Conservation (phyloP, 2,888 invertebrate genomes). For the Bugula neritina region DNA sequence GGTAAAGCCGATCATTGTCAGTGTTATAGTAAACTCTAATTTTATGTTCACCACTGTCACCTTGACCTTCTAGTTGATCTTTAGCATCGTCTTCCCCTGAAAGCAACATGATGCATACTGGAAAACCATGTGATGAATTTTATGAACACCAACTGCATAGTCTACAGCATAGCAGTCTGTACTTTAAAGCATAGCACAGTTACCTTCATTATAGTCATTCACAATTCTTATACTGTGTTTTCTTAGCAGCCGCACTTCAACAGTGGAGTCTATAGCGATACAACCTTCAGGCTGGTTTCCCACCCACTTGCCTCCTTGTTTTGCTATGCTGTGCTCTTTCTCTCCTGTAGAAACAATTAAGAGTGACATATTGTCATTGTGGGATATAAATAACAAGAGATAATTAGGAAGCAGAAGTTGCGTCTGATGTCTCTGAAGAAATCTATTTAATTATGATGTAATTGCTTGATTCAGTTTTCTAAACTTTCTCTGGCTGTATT, state of each 20-base stretch:
- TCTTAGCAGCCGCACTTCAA: conserved; percentile 63
- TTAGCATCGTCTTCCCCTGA: not conserved
- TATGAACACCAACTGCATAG: not conserved
- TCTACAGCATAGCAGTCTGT: not conserved
- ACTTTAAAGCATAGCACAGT: too few relatives aligned
- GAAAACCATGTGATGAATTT: not conserved
- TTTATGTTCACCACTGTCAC: conserved; percentile 58
- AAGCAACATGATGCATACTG: not conserved
- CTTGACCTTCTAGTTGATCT: not conserved
- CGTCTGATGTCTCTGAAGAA: too few relatives aligned
- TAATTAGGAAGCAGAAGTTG: too few relatives aligned
- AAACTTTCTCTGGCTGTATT: too few relatives aligned
- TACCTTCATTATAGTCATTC: conserved; percentile 30
- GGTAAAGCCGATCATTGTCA: conserved; percentile 80
- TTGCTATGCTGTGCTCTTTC: conserved; percentile 65
- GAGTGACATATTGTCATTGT: too few relatives aligned
- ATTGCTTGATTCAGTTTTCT: too few relatives aligned
- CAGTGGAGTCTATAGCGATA: conserved; percentile 58
- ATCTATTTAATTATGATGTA: too few relatives aligned
- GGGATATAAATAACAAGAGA: too few relatives aligned
- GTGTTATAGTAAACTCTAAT: conserved; percentile 71
- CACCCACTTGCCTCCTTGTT: conserved; percentile 66
- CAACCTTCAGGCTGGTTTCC: conserved; percentile 55
- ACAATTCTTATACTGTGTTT: conserved; percentile 32
- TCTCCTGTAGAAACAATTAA: conserved; percentile 58